Percentiles rank a stretch among this genome's conserved stretches.
Conservation (phyloP, 1,140 invertebrate genomes). For the Triops longicaudatus region DNA sequence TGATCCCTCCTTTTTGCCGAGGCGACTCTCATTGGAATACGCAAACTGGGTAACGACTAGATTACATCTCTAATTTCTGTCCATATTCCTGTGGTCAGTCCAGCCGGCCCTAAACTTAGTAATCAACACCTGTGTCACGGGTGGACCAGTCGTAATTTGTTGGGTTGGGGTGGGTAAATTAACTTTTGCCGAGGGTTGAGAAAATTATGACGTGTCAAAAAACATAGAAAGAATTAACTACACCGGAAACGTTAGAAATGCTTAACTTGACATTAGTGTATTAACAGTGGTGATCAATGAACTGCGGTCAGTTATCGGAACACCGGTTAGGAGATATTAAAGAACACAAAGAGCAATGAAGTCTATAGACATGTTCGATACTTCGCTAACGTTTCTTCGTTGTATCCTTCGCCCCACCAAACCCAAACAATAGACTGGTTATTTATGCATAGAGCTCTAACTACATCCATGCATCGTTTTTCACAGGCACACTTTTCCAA, state of each 20-base stretch:
- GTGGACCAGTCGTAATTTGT: background rate
- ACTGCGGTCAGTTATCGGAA: background rate
- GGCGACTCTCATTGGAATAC: background rate
- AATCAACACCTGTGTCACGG: background rate
- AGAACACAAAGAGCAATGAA: background rate
- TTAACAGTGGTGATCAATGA: background rate
- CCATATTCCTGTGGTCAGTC: background rate
- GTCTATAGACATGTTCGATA: background rate
- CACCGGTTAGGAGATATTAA: background rate
- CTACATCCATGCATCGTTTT: conserved; percentile 3
- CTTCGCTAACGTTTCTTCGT: background rate
- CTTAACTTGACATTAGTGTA: background rate
- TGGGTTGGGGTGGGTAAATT: background rate
- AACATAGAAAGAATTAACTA: background rate
- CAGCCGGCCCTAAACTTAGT: background rate
- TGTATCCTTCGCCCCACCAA: background rate
- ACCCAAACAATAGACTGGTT: background rate
- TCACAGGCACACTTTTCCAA: background rate
- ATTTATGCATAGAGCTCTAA: conserved; percentile 1
- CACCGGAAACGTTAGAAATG: background rate
- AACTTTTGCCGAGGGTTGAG: background rate
- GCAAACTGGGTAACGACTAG: background rate
- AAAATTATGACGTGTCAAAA: background rate
- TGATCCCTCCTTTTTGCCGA: background rate
- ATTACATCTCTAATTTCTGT: conserved; percentile 1